Base-by-base conservation (phyloP, 2,113 vertebrate genomes). In the Elephantulus edwardii region DNA sequence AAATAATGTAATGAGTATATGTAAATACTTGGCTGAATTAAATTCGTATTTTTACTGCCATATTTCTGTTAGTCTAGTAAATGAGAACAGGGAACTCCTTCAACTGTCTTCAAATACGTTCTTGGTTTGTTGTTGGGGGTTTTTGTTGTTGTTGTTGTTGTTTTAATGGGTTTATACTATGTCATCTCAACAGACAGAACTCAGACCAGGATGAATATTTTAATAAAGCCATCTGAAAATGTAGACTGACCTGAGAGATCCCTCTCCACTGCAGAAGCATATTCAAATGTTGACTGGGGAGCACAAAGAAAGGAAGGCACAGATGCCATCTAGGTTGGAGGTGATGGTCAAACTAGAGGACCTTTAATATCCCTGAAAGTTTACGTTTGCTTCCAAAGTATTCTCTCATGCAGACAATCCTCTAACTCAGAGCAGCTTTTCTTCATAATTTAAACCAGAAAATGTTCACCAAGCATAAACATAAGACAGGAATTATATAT, bases 1-100 rank as follows among this genome's bases (percentile, higher is more conserved):
- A n/a, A 74, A 42, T 52, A 56, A 90, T 48, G 90, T 74, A 78
- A 2, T 22, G 26, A 92, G 54, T 68, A n/a, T 38, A 75, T 88
- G 38, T 9, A 84, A 62, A 78, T 44, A 83, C 33, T n/a, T 83
- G 35, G 20, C n/a, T 85, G 11, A 76, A 71, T 92, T 76, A 5
- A 62, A 14, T 70, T n/a, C n/a, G 1, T 28, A 40, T 72, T 72
- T 84, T 62, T 58, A 19, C 56, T 77, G 42, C 17, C 19, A n/a
- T 83, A 83, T 72, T 30, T 85, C 14, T 54, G 81, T 7, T 33
- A 50, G 74, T 24, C 38, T 58, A 22, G 17, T 40, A 12, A 78
- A 87, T 71, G 6, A 42, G 26, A 5, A 8, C 60, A 81, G 40
- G 22, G 10, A 86, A 91, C 35, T 64, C 38, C 52, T 56, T 77